Evolutionary conservation across 2,888 invertebrate species (phyloP).

Genomic region (Drosophila leonis): DNA sequence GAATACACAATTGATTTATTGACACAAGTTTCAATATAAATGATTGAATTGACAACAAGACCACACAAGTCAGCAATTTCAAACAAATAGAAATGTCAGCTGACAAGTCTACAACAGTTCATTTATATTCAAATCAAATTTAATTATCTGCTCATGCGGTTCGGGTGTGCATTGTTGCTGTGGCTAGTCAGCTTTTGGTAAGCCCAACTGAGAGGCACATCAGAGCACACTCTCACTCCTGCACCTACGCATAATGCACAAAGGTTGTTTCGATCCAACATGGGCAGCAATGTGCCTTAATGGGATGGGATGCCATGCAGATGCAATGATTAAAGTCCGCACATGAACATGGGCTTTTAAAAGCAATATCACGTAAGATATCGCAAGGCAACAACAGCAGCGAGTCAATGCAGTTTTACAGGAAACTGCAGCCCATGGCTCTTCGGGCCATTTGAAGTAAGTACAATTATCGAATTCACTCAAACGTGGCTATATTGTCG

Average conservation of each 20-base stretch:
- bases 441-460: conserved; percentile 26
- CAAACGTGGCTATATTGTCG: conserved; percentile 49
- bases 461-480: conserved; percentile 77
- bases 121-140: conserved; percentile 21
- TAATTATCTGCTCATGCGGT: conserved; percentile 16
- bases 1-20: conserved; percentile 4
- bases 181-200: conserved; percentile 8
- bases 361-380: conserved; percentile 53
- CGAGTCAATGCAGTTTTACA: conserved; percentile 17
- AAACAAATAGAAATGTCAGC: conserved; percentile 43
- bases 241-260: conserved; percentile 58
- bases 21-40: neutral
- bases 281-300: conserved; percentile 11
- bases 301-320: neutral
- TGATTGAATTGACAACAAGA: neutral
- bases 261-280: conserved; percentile 43
- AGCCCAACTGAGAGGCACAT: conserved; percentile 8
- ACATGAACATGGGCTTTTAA: conserved; percentile 45
- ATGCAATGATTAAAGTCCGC: conserved; percentile 28
- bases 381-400: conserved; percentile 4
- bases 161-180: neutral
- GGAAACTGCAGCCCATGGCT: conserved; percentile 23
- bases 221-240: neutral
- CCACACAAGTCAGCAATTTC: conserved; percentile 25
- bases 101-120: conserved; percentile 23